A percentile compares a stretch with the other conserved stretches of the same genome.
phyloP scores from a whole-genome alignment of 37 sponge, comb jelly and placozoan genomes.

The Halichondria panicea region DNA sequence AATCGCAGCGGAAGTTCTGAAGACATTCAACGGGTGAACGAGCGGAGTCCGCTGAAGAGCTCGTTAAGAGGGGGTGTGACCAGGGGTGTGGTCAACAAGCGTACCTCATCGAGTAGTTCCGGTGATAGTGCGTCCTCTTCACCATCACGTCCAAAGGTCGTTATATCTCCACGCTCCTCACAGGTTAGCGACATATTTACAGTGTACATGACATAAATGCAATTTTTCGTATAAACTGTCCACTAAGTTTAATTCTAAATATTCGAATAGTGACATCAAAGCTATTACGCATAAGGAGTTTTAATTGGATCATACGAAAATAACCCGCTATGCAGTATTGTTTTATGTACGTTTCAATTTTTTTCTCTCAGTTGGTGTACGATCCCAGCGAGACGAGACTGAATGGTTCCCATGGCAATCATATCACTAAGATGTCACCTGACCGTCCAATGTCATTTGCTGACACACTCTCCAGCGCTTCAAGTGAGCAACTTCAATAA shows the following conservation, averaged over 20 bases:
- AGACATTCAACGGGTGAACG: too few relatives aligned
- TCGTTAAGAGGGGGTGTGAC: not conserved
- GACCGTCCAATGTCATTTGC: conserved; percentile 24
- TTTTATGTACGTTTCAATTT: too few relatives aligned
- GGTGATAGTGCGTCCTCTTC: not conserved
- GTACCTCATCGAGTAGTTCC: conserved; percentile 8
- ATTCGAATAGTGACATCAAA: too few relatives aligned
- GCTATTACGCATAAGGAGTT: too few relatives aligned
- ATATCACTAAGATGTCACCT: not conserved
- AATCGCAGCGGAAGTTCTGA: too few relatives aligned
- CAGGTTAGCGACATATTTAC: conserved; percentile 28
- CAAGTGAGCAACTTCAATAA: too few relatives aligned
- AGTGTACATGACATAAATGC: too few relatives aligned
- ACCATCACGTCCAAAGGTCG: conserved; percentile 11
- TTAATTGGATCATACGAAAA: too few relatives aligned
- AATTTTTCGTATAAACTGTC: too few relatives aligned
- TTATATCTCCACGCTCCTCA: conserved; percentile 48
- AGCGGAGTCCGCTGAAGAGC: conserved; percentile 35
- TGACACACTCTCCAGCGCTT: conserved; percentile 8
- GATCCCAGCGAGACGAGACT: conserved; percentile 15
- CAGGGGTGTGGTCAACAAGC: too few relatives aligned
- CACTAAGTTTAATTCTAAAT: too few relatives aligned
- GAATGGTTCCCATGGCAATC: not conserved
- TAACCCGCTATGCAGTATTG: too few relatives aligned
- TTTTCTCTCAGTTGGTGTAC: conserved; percentile 25